Conservation (phyloP, 1,140 invertebrate species). For the Drosophila parabipectinata region DNA sequence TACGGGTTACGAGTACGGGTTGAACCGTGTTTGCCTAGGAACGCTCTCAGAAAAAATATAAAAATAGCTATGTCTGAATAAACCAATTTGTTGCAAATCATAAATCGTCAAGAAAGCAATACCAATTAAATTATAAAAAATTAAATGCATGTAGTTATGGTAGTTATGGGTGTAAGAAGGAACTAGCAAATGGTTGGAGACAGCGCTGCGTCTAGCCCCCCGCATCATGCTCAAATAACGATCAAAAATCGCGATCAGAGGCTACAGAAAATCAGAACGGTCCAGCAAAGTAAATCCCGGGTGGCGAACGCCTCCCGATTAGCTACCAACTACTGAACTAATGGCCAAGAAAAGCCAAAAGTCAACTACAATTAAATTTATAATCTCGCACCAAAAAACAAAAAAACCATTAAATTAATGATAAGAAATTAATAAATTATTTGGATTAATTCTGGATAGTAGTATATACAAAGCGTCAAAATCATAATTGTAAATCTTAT, state of each 20-base stretch:
- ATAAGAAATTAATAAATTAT: slow-evolving; percentile 10
- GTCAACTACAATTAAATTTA: slow-evolving; percentile 36
- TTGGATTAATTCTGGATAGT: slow-evolving; percentile 28
- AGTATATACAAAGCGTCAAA: slow-evolving; percentile 62
- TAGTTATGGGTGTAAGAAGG: slow-evolving; percentile 22
- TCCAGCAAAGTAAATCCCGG: slow-evolving; percentile 15
- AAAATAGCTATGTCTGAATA: slow-evolving; percentile 18
- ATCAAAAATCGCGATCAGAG: slow-evolving; percentile 4
- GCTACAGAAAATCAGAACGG: slow-evolving; percentile 7
- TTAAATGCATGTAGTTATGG: slow-evolving; percentile 1
- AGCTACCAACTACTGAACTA: slow-evolving; percentile 42
- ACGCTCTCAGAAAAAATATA: slow-evolving; percentile 10
- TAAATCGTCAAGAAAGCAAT: slow-evolving; percentile 34
- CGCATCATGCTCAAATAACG: slow-evolving; percentile 37
- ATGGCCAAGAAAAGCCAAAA: slow-evolving; percentile 42
- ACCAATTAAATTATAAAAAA: slow-evolving; percentile 41
- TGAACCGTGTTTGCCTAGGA: slow-evolving; percentile 23
- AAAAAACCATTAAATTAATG: slow-evolving; percentile 31
- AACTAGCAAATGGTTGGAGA: slow-evolving; percentile 24
- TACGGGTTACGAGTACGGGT: slow-evolving; percentile 10
- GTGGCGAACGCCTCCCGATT: slow-evolving; percentile 4
- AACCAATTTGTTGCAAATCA: slow-evolving; percentile 68
- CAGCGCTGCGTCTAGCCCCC: slow-evolving; percentile 20
- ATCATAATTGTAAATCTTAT: slow-evolving; percentile 43
- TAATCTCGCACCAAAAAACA: slow-evolving; percentile 34